These are phyloP conservation scores for Esox niger DNA, from an alignment of 2,113 vertebrate genomes.

Conservation along the genomic window DNA sequence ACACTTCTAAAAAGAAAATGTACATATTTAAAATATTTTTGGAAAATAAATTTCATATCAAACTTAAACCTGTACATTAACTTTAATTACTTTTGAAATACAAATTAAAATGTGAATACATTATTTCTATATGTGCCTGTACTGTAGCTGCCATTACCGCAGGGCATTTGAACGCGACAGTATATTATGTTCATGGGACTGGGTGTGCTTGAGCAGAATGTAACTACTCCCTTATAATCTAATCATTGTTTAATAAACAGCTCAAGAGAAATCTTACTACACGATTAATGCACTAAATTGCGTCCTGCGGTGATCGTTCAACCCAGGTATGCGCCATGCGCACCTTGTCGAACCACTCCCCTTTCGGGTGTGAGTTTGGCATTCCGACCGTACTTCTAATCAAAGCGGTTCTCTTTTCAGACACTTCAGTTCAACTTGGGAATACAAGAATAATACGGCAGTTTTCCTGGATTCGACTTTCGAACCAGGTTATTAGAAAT, in stretches of 20 bases:
- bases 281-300: neutral
- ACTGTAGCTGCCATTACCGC: no score
- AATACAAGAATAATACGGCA: neutral
- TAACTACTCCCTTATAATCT: neutral
- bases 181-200: no score
- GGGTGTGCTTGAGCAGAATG: no score
- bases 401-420: neutral
- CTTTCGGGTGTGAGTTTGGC: neutral
- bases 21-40: no score
- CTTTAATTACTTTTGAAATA: no score
- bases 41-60: no score
- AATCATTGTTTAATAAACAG: neutral
- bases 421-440: neutral
- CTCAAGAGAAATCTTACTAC: neutral
- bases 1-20: no score
- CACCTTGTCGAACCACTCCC: neutral
- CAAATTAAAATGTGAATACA: no score
- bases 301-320: neutral
- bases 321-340: neutral
- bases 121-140: no score
- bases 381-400: neutral
- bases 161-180: no score
- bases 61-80: no score
- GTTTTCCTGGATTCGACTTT: neutral
- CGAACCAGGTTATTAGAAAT: neutral